Evolutionary conservation across 2,113 vertebrate genomes (phyloP).

Genomic region (Perognathus longimembris): DNA sequence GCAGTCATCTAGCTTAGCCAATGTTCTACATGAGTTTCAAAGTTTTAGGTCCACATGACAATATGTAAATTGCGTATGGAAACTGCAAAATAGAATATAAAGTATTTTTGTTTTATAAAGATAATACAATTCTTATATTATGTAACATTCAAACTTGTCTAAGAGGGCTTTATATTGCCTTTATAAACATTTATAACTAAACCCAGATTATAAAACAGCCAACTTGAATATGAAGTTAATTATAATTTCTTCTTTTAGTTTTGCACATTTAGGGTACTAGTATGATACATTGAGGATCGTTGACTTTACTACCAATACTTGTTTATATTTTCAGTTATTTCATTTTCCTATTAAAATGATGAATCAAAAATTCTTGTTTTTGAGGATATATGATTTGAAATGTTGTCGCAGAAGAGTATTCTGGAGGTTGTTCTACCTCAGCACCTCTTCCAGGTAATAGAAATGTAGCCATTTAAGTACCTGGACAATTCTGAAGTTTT

Average conservation of each 20-base stretch:
- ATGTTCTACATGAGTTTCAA: background rate
- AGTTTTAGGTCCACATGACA: background rate
- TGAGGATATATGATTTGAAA: slow-evolving; percentile 7
- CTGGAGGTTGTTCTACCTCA: slow-evolving; percentile 39
- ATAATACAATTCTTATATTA: no score
- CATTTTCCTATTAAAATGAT: background rate
- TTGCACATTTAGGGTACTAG: background rate
- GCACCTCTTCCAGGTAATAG: slow-evolving; percentile 31
- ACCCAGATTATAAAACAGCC: background rate
- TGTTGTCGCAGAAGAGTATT: background rate
- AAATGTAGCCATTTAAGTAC: slow-evolving; percentile 52
- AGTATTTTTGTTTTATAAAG: slow-evolving; percentile 11
- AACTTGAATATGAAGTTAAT: background rate
- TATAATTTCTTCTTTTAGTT: background rate
- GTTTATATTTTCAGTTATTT: background rate
- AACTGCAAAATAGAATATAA: background rate
- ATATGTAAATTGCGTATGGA: background rate
- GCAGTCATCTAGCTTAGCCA: no score
- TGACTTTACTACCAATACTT: background rate
- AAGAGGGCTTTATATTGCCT: background rate
- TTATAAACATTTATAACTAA: background rate
- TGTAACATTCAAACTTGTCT: background rate
- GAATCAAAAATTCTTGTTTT: background rate
- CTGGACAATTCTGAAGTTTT: slow-evolving; percentile 33
- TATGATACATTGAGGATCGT: background rate